Base-by-base conservation (phyloP, 2,888 invertebrate species). In the Dasypolia templi region DNA sequence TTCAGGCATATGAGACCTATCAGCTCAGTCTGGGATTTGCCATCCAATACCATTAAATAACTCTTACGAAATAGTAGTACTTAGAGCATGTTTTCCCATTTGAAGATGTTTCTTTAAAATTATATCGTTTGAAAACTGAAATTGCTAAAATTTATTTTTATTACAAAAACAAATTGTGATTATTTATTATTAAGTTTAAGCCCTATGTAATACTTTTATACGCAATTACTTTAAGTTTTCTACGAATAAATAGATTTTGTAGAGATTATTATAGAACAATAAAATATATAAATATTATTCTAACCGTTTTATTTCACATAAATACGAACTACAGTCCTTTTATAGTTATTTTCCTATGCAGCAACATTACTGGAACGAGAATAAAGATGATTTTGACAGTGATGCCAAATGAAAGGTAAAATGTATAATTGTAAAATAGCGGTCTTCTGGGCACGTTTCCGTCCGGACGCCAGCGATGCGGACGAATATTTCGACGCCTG, bases 201-300 rank as follows among this genome's bases (percentile, higher is more conserved):
- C 19, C 58, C 56, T 82, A 59, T 69, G 73, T 77, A 61, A 46
- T 66, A 80, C 32, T 81, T 83, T 82, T 81, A n/a, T 77, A 81
- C 70, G 64, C 67, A 26, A 70, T 63, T 72, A 56, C 11, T 82
- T 69, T 32, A 49, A 51, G 51, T 84, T 84, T 84, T 84, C 76
- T 82, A 82, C 68, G 64, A 12, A 53, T 85, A 82, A 29, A 58
- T 78, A 68, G 72, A 75, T 82, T 85, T 83, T 83, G 70, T 83
- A 82, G 85, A 78, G 51, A 75, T 73, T 84, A 77, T 75, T 73
- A 77, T 81, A 85, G 85, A 72, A 83, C 78, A 84, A 83, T 83
- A 83, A 82, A 83, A 51, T 62, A 69, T 82, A 85, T 75, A 72
- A 82, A 72, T 56, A 68, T 32, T 49, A 35, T 26, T 58, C 14